Evolutionary conservation across 2,888 invertebrate species (phyloP), one percentile per base, ranked within the genome.

Genomic region (Tenthredo amoena): DNA sequence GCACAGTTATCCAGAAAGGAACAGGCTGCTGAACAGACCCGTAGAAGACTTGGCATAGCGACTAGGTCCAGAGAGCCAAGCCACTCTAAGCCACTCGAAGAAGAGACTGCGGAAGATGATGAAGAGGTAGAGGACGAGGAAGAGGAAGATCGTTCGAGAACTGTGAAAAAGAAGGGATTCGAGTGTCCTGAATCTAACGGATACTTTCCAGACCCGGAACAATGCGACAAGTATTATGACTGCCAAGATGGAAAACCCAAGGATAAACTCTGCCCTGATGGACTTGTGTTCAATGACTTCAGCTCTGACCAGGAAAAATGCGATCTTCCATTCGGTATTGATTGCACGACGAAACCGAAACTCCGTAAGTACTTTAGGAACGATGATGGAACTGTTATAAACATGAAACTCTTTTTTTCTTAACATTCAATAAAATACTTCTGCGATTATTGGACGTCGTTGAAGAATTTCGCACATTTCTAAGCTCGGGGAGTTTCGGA

Each of bases 241-340:
- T 98, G 98, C 94, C 94, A 95, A 85, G 96, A 96, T 86, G 97
- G 97, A 37, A 95, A 95, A 89, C 95, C 96, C 84, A 96, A 95
- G 1, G 97, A 97, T 91, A 97, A 97, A 92, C 94, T 98, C 3
- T 98, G 98, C 88, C 97, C 97, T 0, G 98, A 98, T 92, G 98
- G 98, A 34, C 96, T 98, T 95, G 98, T 98, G 82, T 98, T 98
- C 94, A 98, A 98, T 89, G 98, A 98, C 94, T 98, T 96, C 94
- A 97, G 96, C 88, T 95, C 96, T 1, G 95, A 96, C 86, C 96
- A 97, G 85, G 98, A 98, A 93, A 98, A 98, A 91, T 98, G 98
- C 90, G 98, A 98, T 93, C 94, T 98, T 87, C 98, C 98, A 0
- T 97, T 97, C 93, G 97, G 97, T 90, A 96, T 98, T 86, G 98